Conservation (phyloP, 2,888 invertebrate species). For the Arge pagana region DNA sequence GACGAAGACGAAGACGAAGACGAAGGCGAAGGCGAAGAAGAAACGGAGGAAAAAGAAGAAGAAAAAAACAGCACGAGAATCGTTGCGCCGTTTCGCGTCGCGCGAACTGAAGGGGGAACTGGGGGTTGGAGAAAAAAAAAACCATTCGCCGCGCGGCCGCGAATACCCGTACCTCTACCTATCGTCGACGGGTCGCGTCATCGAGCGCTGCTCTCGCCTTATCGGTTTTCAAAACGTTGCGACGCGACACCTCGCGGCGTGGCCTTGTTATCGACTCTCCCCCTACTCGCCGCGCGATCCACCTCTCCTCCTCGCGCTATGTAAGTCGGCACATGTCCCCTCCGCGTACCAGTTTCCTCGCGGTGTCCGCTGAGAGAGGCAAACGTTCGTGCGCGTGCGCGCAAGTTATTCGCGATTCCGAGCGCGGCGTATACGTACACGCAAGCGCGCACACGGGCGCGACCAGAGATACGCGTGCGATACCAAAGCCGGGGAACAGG, state of each 20-base stretch:
- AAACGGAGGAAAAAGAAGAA: too few relatives aligned
- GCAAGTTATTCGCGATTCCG: conserved; percentile 11
- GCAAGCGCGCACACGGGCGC: not conserved
- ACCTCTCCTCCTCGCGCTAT: conserved; percentile 39
- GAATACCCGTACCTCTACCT: too few relatives aligned
- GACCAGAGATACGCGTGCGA: not conserved
- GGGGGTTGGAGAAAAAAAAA: too few relatives aligned
- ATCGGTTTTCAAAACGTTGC: too few relatives aligned
- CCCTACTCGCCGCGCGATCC: conserved; percentile 15
- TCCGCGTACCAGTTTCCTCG: conserved; percentile 54
- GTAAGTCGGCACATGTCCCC: conserved; percentile 54
- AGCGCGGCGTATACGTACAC: not conserved
- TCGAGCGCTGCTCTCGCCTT: too few relatives aligned
- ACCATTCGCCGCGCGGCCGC: conserved; percentile 1
- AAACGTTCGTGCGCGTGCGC: too few relatives aligned
- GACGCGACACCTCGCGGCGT: conserved; percentile 2
- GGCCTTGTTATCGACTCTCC: not conserved
- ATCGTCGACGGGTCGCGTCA: too few relatives aligned
- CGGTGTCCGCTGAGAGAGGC: conserved; percentile 53
- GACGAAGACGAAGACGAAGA: too few relatives aligned
- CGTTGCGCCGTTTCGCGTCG: too few relatives aligned
- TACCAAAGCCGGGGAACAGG: not conserved
- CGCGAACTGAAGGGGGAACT: too few relatives aligned
- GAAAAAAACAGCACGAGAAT: too few relatives aligned
- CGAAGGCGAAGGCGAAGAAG: too few relatives aligned